Percentiles rank a stretch among this genome's conserved stretches.
Conservation (phyloP, 2,888 invertebrate species). For the Urechis unicinctus region DNA sequence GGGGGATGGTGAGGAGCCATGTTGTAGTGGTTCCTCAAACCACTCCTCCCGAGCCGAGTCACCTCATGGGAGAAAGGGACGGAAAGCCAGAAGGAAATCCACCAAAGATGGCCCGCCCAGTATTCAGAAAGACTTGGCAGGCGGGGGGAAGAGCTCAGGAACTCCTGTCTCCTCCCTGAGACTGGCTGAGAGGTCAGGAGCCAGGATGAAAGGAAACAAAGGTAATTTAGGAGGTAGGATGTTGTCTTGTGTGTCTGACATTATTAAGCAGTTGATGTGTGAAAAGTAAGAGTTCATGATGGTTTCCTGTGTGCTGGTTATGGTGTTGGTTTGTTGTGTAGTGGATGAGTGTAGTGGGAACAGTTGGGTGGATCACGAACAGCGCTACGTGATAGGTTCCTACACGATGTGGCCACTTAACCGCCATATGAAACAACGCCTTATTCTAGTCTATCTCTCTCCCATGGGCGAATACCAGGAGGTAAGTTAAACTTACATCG, state of each 20-base stretch:
- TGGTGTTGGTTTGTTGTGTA: not conserved
- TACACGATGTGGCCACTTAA: constrained; percentile 87
- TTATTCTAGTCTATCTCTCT: constrained; percentile 87
- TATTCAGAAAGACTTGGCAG: too few relatives aligned
- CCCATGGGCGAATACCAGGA: constrained; percentile 93
- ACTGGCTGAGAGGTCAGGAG: not conserved
- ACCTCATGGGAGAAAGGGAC: too few relatives aligned
- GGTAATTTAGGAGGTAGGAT: too few relatives aligned
- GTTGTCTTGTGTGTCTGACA: too few relatives aligned
- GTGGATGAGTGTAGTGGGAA: constrained; percentile 63
- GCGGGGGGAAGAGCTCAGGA: too few relatives aligned
- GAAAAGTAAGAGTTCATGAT: too few relatives aligned
- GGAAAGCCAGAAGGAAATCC: too few relatives aligned
- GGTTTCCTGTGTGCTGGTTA: too few relatives aligned
- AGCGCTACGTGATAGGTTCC: constrained; percentile 79
- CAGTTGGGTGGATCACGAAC: constrained; percentile 85
- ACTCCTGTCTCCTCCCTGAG: not conserved
- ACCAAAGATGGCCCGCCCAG: too few relatives aligned
- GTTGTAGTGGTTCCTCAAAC: not conserved
- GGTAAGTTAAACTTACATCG: constrained; percentile 5
- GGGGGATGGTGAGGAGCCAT: not conserved
- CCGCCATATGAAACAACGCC: constrained; percentile 80
- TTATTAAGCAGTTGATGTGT: too few relatives aligned
- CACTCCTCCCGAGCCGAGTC: too few relatives aligned
- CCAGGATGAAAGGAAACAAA: not conserved